These are phyloP conservation scores for Octopus sinensis DNA, from an alignment of 1,140 invertebrate genomes.

Conservation along the genomic window DNA sequence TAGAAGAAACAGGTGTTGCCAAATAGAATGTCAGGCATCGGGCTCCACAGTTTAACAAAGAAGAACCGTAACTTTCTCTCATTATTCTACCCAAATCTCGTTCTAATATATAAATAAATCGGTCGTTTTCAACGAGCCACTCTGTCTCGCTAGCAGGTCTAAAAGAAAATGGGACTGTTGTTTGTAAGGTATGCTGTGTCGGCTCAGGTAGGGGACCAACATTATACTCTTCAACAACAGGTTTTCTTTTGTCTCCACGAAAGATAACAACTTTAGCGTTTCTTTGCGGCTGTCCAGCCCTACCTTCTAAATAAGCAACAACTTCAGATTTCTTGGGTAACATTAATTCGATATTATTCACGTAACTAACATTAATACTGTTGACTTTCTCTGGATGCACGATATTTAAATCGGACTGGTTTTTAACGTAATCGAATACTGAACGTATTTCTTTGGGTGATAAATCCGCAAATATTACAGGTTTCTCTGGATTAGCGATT, in stretches of 20 bases:
- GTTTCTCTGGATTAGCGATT: slow-evolving; percentile 22
- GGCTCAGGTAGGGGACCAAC: slow-evolving; percentile 40
- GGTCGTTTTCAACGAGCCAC: slow-evolving; percentile 37
- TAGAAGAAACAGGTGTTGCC: slow-evolving; percentile 44
- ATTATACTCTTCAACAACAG: slow-evolving; percentile 46
- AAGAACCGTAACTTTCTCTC: slow-evolving; percentile 43
- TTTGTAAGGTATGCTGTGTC: slow-evolving; percentile 26
- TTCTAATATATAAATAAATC: slow-evolving; percentile 30
- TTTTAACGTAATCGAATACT: slow-evolving; percentile 29
- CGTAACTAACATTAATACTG: slow-evolving; percentile 37
- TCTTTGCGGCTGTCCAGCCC: slow-evolving; percentile 32
- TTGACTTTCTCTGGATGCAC: slow-evolving; percentile 20
- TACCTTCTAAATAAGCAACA: slow-evolving; percentile 35
- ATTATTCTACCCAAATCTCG: slow-evolving; percentile 32
- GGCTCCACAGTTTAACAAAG: slow-evolving; percentile 35
- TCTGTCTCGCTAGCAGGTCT: slow-evolving; percentile 45
- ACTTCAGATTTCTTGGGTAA: slow-evolving; percentile 37
- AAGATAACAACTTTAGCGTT: slow-evolving; percentile 44
- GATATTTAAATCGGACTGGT: slow-evolving; percentile 28
- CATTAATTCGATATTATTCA: slow-evolving; percentile 47
- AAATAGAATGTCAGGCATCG: slow-evolving; percentile 39
- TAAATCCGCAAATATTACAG: slow-evolving; percentile 31
- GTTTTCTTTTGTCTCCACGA: slow-evolving; percentile 34
- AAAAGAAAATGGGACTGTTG: slow-evolving; percentile 38
- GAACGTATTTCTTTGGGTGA: slow-evolving; percentile 30